Evolutionary conservation across 2,113 vertebrate genomes (phyloP).

Genomic region (Calyptommatus sinebrachiatus): DNA sequence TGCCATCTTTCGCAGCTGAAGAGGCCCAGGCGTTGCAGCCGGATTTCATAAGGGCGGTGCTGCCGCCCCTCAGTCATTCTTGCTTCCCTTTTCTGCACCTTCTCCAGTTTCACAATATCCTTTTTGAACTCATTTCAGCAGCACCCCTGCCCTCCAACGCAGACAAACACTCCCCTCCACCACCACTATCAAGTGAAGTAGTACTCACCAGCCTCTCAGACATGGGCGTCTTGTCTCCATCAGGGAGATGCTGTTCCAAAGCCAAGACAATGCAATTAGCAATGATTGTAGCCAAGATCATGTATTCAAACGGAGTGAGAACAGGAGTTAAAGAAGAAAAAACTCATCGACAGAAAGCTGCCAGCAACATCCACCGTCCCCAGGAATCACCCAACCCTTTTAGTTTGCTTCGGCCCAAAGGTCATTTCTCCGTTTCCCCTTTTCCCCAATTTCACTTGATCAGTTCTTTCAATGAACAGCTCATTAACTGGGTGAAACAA

Average conservation of each 20-base stretch:
- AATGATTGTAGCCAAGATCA: slow-evolving; percentile 97
- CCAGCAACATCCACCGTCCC: background rate
- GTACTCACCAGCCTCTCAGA: slow-evolving; percentile 92
- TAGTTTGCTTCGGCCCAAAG: too few species aligned
- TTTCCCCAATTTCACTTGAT: too few species aligned
- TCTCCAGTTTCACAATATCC: too few species aligned
- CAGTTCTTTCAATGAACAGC: too few species aligned
- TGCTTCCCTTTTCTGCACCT: too few species aligned
- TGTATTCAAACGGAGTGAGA: slow-evolving; percentile 94
- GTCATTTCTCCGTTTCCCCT: too few species aligned
- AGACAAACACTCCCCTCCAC: background rate
- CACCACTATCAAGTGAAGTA: background rate
- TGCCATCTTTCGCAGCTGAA: too few species aligned
- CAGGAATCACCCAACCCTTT: background rate
- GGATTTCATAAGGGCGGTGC: too few species aligned
- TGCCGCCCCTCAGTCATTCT: too few species aligned
- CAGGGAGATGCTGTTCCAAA: slow-evolving; percentile 93
- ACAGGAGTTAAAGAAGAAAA: slow-evolving; percentile 74
- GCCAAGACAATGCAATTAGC: slow-evolving; percentile 98
- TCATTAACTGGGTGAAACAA: background rate
- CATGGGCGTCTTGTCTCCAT: slow-evolving; percentile 94
- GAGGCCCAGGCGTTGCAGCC: too few species aligned
- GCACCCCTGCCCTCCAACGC: too few species aligned
- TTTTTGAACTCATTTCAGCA: too few species aligned
- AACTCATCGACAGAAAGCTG: background rate